Conservation (phyloP, 2,888 invertebrate genomes). For the Caenorhabditis plicata region DNA sequence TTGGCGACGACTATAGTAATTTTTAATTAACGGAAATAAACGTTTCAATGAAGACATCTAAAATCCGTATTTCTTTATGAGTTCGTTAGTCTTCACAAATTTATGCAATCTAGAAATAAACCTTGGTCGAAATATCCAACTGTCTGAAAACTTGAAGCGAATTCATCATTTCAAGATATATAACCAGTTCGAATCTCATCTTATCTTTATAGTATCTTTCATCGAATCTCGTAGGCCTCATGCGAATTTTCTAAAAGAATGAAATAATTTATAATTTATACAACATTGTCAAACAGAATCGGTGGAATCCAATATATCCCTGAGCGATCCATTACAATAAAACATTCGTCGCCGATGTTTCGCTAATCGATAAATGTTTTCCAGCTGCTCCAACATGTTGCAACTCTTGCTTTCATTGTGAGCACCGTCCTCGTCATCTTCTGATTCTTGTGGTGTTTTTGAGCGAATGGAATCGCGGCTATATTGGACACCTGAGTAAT, state of each 20-base stretch:
- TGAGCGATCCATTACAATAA: constrained; percentile 44
- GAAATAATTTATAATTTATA: too few relatives aligned
- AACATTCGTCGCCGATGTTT: constrained; percentile 50
- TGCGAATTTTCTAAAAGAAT: constrained; percentile 30
- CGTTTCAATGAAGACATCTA: too few relatives aligned
- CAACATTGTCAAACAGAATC: constrained; percentile 33
- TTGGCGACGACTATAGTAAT: too few relatives aligned
- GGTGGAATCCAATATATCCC: constrained; percentile 50
- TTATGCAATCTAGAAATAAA: too few relatives aligned
- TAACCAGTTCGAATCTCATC: constrained; percentile 31
- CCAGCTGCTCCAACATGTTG: constrained; percentile 34
- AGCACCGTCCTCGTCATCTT: constrained; percentile 14
- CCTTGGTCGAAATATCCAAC: constrained; percentile 17
- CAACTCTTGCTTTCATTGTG: constrained; percentile 13
- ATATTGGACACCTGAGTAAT: constrained; percentile 25
- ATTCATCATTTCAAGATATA: constrained; percentile 31
- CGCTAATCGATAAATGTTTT: constrained; percentile 29
- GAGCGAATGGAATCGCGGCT: constrained; percentile 14
- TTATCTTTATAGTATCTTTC: constrained; percentile 36
- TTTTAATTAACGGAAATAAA: too few relatives aligned
- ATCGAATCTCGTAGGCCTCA: constrained; percentile 29
- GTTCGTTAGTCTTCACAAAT: too few relatives aligned
- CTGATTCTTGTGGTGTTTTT: constrained; percentile 4
- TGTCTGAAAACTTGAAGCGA: constrained; percentile 15
- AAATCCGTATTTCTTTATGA: too few relatives aligned